phyloP scores from a whole-genome alignment of 1,140 invertebrate genomes.

The Luehdorfia chinensis region DNA sequence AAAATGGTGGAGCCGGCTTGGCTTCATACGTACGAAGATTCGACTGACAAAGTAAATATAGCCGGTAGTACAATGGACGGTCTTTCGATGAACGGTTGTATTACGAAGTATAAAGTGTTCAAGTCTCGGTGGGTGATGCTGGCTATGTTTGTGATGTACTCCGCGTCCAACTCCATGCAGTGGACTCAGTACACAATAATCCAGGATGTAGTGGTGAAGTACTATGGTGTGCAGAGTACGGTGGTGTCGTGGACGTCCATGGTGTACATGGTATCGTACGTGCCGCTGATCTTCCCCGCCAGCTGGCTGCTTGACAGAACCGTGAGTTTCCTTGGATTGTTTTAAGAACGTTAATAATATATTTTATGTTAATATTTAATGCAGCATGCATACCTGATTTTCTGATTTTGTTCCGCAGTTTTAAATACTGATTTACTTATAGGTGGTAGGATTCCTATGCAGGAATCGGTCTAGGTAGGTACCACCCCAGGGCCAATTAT shows the following conservation, averaged over 20 bases:
- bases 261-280: slow-evolving; percentile 15
- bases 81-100: not conserved
- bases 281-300: slow-evolving; percentile 14
- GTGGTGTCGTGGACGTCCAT: slow-evolving; percentile 14
- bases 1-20: not conserved
- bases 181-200: slow-evolving; percentile 18
- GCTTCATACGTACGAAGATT: not conserved
- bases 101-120: slow-evolving; percentile 9
- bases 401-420: too few species aligned
- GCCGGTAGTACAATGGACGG: not conserved
- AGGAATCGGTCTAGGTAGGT: too few species aligned
- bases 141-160: slow-evolving; percentile 7
- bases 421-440: too few species aligned
- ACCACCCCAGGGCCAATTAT: too few species aligned
- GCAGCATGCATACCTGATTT: too few species aligned
- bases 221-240: slow-evolving; percentile 9
- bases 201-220: slow-evolving; percentile 13
- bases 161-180: slow-evolving; percentile 5
- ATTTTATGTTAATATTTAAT: too few species aligned
- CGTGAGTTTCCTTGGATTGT: slow-evolving; percentile 10
- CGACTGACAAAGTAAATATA: not conserved
- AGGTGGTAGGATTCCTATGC: too few species aligned
- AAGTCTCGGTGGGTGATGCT: slow-evolving; percentile 8
- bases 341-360: too few species aligned
- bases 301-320: slow-evolving; percentile 13